phyloP scores from a whole-genome alignment of 2,113 vertebrate species.

The Balaenoptera acutorostrata region DNA sequence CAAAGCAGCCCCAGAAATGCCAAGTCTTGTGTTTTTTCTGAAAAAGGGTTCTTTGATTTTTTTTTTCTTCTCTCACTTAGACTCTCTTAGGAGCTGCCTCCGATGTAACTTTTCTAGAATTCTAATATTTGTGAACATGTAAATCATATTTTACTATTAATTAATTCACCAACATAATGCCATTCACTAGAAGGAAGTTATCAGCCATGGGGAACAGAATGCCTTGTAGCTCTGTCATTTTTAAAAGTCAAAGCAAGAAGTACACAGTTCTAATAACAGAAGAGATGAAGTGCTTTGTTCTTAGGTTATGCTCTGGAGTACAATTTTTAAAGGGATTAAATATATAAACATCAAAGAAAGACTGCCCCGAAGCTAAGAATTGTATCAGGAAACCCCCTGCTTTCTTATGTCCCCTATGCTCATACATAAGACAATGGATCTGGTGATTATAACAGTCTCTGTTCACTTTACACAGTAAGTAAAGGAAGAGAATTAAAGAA shows the following conservation, averaged over 20 bases:
- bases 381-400: slow-evolving; percentile 39
- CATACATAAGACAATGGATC: slow-evolving; percentile 54
- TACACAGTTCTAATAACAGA: slow-evolving; percentile 58
- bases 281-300: slow-evolving; percentile 69
- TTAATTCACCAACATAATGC: slow-evolving; percentile 59
- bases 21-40: slow-evolving; percentile 27
- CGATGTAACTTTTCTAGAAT: slow-evolving; percentile 43
- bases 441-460: slow-evolving; percentile 32
- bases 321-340: slow-evolving; percentile 61
- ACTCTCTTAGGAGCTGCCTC: slow-evolving; percentile 31
- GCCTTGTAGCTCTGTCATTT: slow-evolving; percentile 62
- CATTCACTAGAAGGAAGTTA: slow-evolving; percentile 60
- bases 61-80: neutral
- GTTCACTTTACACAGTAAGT: slow-evolving; percentile 24
- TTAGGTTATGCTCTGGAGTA: slow-evolving; percentile 64
- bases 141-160: slow-evolving; percentile 60
- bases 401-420: slow-evolving; percentile 42
- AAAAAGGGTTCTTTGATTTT: slow-evolving; percentile 16
- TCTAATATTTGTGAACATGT: slow-evolving; percentile 60
- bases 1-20: slow-evolving; percentile 35
- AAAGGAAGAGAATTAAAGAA: slow-evolving; percentile 48
- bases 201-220: slow-evolving; percentile 61
- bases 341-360: slow-evolving; percentile 70
- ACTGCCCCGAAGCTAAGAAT: slow-evolving; percentile 55
- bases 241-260: slow-evolving; percentile 68